phyloP scores from a whole-genome alignment of 2,797 vertebrate genomes.

The Coluber constrictor region DNA sequence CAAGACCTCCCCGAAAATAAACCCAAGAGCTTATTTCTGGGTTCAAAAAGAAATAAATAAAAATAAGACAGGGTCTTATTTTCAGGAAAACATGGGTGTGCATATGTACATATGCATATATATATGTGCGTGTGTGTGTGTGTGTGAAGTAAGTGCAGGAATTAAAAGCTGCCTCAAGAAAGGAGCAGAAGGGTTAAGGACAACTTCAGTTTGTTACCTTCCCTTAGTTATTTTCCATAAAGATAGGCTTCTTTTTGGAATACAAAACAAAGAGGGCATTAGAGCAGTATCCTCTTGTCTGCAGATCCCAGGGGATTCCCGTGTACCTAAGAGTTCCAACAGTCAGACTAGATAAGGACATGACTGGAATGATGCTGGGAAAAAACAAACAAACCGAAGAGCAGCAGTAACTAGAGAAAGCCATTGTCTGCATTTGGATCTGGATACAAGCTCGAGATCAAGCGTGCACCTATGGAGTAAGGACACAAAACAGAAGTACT shows the following conservation, averaged over 20 bases:
- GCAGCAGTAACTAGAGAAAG: neutral
- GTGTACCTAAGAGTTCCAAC: neutral
- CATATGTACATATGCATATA: too few species aligned
- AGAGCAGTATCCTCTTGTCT: neutral
- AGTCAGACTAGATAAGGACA: neutral
- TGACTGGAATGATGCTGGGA: neutral
- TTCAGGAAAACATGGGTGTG: too few species aligned
- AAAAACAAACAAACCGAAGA: neutral
- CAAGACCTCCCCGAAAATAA: too few species aligned
- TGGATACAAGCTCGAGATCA: neutral
- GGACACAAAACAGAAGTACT: neutral
- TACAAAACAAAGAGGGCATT: neutral
- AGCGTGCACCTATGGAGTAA: neutral
- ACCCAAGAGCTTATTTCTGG: too few species aligned
- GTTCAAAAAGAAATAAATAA: too few species aligned
- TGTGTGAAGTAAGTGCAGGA: neutral
- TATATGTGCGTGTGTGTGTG: too few species aligned
- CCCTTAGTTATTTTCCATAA: neutral
- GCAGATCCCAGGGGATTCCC: neutral
- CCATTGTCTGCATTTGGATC: neutral
- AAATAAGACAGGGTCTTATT: too few species aligned
- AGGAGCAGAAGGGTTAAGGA: conserved; percentile 13
- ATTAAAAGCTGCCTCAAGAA: neutral
- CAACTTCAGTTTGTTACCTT: neutral
- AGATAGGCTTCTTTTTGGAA: neutral